A percentile compares a stretch with the other conserved stretches of the same genome.
phyloP scores from a whole-genome alignment of 2,113 vertebrate species.

The Jacana jacana region DNA sequence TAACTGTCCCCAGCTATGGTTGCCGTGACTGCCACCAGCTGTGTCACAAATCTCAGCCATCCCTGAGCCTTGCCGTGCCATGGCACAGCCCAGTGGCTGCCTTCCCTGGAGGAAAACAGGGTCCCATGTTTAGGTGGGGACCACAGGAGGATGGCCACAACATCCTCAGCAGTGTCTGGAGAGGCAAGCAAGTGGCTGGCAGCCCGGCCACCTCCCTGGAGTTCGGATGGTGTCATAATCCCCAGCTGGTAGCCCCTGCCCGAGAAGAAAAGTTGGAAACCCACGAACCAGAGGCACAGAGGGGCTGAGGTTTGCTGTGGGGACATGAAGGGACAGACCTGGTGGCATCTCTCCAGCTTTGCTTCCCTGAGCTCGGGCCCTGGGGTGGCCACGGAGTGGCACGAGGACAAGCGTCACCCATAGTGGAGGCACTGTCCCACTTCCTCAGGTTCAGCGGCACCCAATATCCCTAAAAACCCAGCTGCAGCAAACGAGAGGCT shows the following conservation, averaged over 20 bases:
- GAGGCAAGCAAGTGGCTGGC: neutral
- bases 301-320: rapidly evolving
- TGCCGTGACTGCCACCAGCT: neutral
- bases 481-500: rapidly evolving
- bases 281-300: rapidly evolving
- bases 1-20: neutral
- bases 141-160: rapidly evolving
- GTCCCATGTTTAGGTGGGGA: rapidly evolving
- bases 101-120: rapidly evolving
- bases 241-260: neutral
- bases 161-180: rapidly evolving
- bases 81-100: rapidly evolving
- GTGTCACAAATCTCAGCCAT: rapidly evolving
- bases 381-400: too few species aligned
- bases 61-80: rapidly evolving
- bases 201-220: neutral
- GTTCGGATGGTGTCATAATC: rapidly evolving
- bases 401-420: too few species aligned
- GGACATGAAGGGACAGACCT: neutral
- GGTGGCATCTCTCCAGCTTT: neutral
- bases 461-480: neutral
- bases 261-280: rapidly evolving
- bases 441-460: neutral
- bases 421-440: rapidly evolving
- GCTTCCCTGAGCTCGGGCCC: neutral